Conservation (phyloP, 2,888 invertebrate species). For the Keiferia lycopersicella region DNA sequence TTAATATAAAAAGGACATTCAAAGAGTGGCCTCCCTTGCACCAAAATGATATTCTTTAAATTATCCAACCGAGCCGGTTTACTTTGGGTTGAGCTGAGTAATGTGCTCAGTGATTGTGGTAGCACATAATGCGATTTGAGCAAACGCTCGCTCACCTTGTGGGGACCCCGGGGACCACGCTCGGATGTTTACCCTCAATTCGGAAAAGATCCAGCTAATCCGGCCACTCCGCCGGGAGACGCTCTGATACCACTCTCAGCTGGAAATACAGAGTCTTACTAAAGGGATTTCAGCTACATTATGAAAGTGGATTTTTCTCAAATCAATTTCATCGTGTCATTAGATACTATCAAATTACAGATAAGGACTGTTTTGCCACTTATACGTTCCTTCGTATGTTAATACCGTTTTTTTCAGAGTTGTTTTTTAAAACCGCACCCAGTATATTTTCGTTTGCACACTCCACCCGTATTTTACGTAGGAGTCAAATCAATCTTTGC, state of each 20-base stretch:
- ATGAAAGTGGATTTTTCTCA: background rate
- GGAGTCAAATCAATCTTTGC: slow-evolving; percentile 9
- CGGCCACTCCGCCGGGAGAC: slow-evolving; percentile 54
- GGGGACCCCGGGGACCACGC: slow-evolving; percentile 49
- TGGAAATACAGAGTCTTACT: background rate
- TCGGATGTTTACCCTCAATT: slow-evolving; percentile 72
- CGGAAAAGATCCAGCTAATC: slow-evolving; percentile 72
- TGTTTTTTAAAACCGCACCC: background rate
- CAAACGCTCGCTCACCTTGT: slow-evolving; percentile 61
- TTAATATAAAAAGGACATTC: no score
- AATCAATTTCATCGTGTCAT: background rate
- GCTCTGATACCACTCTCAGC: slow-evolving; percentile 45
- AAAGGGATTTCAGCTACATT: background rate
- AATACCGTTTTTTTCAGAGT: background rate
- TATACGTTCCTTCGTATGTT: background rate
- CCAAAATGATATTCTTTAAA: background rate
- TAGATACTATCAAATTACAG: background rate
- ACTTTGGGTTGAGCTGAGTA: background rate
- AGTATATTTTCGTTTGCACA: background rate
- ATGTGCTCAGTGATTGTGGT: slow-evolving; percentile 27
- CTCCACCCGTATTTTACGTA: background rate
- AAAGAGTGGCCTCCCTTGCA: no score
- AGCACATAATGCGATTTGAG: slow-evolving; percentile 55
- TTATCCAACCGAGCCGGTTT: background rate
- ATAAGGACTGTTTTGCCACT: background rate